These are phyloP conservation scores for Anoplolepis gracilipes DNA, from an alignment of 1,140 invertebrate species.

Conservation along the genomic window DNA sequence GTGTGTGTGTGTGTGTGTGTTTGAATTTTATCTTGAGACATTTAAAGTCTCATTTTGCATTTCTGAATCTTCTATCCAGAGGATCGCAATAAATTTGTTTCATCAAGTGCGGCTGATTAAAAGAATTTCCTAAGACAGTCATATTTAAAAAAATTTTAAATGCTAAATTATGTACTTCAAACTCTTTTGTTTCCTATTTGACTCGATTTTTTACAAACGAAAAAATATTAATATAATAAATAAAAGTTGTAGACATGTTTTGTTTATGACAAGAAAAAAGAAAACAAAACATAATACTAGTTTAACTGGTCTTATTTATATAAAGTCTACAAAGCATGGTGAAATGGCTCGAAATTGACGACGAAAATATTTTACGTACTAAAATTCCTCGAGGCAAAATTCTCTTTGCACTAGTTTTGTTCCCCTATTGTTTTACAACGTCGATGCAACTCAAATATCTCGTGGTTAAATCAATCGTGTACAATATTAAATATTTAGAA, in stretches of 20 bases:
- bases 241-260: not conserved
- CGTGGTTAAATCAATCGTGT: not conserved
- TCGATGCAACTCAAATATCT: not conserved
- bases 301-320: not conserved
- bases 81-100: not conserved
- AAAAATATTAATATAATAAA: not conserved
- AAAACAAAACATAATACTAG: not conserved
- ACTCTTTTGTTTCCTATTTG: not conserved
- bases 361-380: not conserved
- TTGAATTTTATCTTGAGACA: not conserved
- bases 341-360: not conserved
- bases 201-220: not conserved
- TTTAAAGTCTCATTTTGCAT: not conserved
- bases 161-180: not conserved
- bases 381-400: not conserved
- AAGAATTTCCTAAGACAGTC: not conserved
- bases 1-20: no score
- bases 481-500: not conserved
- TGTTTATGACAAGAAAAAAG: not conserved
- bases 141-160: not conserved
- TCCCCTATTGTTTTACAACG: not conserved
- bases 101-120: not conserved
- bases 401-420: not conserved
- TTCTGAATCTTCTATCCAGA: not conserved
- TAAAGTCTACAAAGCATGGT: no score